Evolutionary conservation across 1,140 invertebrate species (phyloP).

Genomic region (Aphelinus atriplicis): DNA sequence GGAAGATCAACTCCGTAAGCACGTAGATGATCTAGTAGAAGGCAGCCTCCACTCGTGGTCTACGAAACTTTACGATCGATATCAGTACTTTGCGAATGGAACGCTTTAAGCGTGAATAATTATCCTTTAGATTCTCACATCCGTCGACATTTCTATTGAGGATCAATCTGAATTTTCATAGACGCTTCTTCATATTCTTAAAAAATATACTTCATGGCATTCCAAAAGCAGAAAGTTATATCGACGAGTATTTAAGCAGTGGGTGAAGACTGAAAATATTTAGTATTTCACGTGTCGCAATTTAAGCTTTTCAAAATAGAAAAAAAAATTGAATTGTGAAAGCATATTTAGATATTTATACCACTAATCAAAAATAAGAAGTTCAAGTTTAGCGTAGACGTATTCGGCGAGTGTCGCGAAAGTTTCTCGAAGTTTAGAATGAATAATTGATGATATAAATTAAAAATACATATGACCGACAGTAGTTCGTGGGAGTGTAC

Average conservation of each 20-base stretch:
- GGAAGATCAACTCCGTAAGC: constrained; percentile 92
- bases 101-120: constrained; percentile 73
- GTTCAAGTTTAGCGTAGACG: constrained; percentile 1
- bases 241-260: constrained; percentile 38
- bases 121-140: constrained; percentile 30
- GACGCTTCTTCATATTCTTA: constrained; percentile 42
- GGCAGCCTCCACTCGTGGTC: constrained; percentile 95
- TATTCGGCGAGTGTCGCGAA: constrained; percentile 9
- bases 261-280: constrained; percentile 43
- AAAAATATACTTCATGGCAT: constrained; percentile 52
- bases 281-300: constrained; percentile 37
- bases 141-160: constrained; percentile 27
- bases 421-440: constrained; percentile 5
- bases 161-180: constrained; percentile 32
- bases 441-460: constrained; percentile 5
- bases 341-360: constrained; percentile 27
- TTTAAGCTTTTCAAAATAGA: constrained; percentile 30
- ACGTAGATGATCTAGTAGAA: constrained; percentile 93
- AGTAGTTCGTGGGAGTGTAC: constrained; percentile 30
- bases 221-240: constrained; percentile 50
- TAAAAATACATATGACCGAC: constrained; percentile 14
- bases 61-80: constrained; percentile 98
- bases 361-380: constrained; percentile 29
- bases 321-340: constrained; percentile 20
- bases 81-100: constrained; percentile 99